Percentiles rank a stretch among this genome's conserved stretches.
Conservation (phyloP, 1,140 invertebrate genomes). For the Zaprionus taronus region DNA sequence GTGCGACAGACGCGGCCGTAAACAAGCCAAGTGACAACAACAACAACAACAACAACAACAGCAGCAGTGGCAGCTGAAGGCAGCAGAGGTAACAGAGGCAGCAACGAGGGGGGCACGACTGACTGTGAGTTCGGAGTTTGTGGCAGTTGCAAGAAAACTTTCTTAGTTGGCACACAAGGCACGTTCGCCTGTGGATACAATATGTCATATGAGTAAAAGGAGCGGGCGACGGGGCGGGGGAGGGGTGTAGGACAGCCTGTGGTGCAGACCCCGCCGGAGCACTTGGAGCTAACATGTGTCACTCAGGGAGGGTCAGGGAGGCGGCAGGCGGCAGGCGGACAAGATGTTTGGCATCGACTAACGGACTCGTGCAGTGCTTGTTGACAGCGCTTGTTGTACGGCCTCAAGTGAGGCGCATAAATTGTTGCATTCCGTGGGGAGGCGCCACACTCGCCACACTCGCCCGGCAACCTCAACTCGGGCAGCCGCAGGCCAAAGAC, state of each 20-base stretch:
- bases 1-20: conserved; percentile 42
- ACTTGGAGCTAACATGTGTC: conserved; percentile 54
- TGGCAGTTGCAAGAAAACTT: conserved; percentile 49
- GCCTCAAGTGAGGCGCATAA: conserved; percentile 48
- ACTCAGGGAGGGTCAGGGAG: conserved; percentile 23
- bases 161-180: conserved; percentile 63
- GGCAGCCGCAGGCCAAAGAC: background rate
- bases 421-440: conserved; percentile 37
- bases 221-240: background rate
- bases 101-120: background rate
- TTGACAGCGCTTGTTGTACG: conserved; percentile 46
- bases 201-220: conserved; percentile 59
- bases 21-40: conserved; percentile 48
- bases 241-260: background rate
- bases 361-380: conserved; percentile 32
- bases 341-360: conserved; percentile 11
- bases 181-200: conserved; percentile 79
- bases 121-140: background rate
- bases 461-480: background rate
- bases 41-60: conserved; percentile 13
- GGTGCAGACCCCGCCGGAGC: conserved; percentile 24
- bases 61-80: background rate
- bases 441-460: background rate
- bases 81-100: background rate
- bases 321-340: background rate